Evolutionary conservation across 1,140 invertebrate species (phyloP).

Genomic region (Anthonomus grandis): DNA sequence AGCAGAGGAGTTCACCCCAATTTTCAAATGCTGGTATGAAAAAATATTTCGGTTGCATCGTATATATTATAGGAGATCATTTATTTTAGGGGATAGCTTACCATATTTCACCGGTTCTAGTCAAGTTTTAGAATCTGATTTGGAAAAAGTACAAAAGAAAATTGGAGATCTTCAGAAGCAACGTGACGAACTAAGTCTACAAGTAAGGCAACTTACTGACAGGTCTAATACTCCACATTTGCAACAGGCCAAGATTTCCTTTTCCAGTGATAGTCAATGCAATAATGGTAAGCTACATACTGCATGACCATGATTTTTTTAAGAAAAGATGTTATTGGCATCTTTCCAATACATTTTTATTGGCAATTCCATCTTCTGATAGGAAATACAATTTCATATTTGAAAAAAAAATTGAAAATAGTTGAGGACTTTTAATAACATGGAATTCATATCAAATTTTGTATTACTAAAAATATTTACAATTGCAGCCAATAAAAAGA

Average conservation of each 20-base stretch:
- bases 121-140: slow-evolving; percentile 55
- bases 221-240: slow-evolving; percentile 58
- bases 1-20: slow-evolving; percentile 43
- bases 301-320: too few species aligned
- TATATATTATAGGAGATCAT: slow-evolving; percentile 26
- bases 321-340: too few species aligned
- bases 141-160: slow-evolving; percentile 76
- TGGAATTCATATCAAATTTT: too few species aligned
- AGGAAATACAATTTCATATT: too few species aligned
- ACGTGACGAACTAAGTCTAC: slow-evolving; percentile 75
- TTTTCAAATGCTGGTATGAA: slow-evolving; percentile 45
- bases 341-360: too few species aligned
- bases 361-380: too few species aligned
- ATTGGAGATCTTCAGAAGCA: slow-evolving; percentile 81
- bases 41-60: too few species aligned
- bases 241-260: slow-evolving; percentile 49
- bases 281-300: too few species aligned
- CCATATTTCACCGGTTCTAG: slow-evolving; percentile 42
- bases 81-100: slow-evolving; percentile 43
- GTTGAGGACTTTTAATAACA: too few species aligned
- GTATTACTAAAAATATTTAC: too few species aligned
- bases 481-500: slow-evolving; percentile 44
- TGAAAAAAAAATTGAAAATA: too few species aligned
- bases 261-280: slow-evolving; percentile 13
- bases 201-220: slow-evolving; percentile 77